Conservation (phyloP, 2,113 vertebrate genomes). For the Sus scrofa region DNA sequence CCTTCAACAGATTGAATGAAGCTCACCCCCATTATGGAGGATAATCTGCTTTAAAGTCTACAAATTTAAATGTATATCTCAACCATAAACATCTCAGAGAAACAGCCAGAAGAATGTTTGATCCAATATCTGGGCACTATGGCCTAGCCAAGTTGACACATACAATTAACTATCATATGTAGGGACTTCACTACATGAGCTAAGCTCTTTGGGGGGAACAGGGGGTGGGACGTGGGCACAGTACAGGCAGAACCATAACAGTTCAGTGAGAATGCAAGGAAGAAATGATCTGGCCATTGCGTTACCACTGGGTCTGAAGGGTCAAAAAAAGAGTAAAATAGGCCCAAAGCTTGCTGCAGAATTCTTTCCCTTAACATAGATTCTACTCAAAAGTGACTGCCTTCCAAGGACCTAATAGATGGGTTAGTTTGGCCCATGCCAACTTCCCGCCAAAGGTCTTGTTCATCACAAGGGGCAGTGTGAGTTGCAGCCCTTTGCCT, state of each 20-base stretch:
- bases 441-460: no score
- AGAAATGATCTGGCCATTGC: background rate
- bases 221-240: no score
- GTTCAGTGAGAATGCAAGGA: background rate
- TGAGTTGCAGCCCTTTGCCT: background rate
- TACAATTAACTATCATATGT: background rate
- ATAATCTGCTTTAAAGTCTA: background rate
- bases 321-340: background rate
- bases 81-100: background rate
- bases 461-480: no score
- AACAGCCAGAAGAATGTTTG: background rate
- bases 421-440: background rate
- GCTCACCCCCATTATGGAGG: background rate
- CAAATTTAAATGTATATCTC: background rate
- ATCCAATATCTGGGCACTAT: background rate
- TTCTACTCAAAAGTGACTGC: background rate
- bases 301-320: background rate
- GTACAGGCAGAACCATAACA: background rate
- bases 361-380: background rate
- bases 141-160: background rate
- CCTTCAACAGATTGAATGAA: background rate
- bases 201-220: background rate
- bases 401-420: background rate
- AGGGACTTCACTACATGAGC: background rate
- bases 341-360: background rate